Percentiles rank a stretch among this genome's conserved stretches.
phyloP scores from a whole-genome alignment of 2,113 vertebrate species.

The Colistium nudipinnis region DNA sequence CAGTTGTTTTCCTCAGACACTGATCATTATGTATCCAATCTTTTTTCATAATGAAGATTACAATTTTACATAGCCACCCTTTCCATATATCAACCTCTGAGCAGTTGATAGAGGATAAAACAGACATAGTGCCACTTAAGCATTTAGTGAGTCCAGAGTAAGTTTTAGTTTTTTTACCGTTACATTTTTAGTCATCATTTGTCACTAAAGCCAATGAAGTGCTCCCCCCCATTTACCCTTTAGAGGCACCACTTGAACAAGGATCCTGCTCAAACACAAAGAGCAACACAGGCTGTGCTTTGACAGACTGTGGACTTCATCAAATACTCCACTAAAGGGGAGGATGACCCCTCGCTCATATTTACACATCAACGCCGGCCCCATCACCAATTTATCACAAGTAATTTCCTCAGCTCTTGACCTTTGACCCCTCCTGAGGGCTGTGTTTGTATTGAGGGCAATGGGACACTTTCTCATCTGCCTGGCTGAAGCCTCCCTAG shows the following conservation, averaged over 20 bases:
- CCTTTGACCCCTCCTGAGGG: constrained; percentile 52
- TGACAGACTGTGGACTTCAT: constrained; percentile 48
- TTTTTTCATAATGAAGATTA: constrained; percentile 5
- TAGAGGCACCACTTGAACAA: constrained; percentile 33
- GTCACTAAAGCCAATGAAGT: constrained; percentile 38
- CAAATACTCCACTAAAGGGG: constrained; percentile 45
- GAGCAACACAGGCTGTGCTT: constrained; percentile 33
- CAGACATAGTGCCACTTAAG: neutral
- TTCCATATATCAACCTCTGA: neutral
- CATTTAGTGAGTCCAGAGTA: constrained; percentile 8
- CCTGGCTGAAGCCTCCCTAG: constrained; percentile 48
- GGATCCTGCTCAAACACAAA: constrained; percentile 23
- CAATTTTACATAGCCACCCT: neutral
- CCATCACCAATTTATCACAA: constrained; percentile 58
- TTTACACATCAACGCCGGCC: constrained; percentile 45
- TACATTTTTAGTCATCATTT: constrained; percentile 11
- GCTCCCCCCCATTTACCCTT: constrained; percentile 26
- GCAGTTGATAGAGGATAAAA: constrained; percentile 10
- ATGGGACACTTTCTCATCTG: constrained; percentile 44
- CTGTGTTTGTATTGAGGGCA: constrained; percentile 66
- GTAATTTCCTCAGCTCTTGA: constrained; percentile 68
- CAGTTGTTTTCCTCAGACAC: neutral
- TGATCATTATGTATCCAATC: constrained; percentile 4
- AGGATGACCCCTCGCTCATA: constrained; percentile 47
- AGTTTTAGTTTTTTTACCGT: no score